These are phyloP conservation scores for Acanthisitta chloris DNA, from an alignment of 2,113 vertebrate genomes.

Conservation along the genomic window DNA sequence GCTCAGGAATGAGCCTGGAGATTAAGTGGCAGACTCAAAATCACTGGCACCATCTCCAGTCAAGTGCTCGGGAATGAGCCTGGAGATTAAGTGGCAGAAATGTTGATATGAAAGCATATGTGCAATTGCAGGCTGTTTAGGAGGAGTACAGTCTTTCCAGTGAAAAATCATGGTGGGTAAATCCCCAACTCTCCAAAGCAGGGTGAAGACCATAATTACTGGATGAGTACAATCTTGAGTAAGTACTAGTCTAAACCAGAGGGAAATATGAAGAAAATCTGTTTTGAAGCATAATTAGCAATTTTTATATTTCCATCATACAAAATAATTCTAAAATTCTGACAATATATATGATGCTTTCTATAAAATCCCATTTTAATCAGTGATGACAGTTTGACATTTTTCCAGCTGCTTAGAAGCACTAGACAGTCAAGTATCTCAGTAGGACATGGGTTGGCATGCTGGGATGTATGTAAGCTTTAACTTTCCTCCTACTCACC, in stretches of 20 bases:
- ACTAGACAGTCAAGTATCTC: conserved; percentile 69
- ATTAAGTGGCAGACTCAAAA: too few species aligned
- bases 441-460: conserved; percentile 69
- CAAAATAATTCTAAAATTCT: conserved; percentile 49
- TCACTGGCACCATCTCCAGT: not conserved
- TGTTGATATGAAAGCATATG: not conserved
- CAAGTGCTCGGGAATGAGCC: not conserved
- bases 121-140: not conserved
- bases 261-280: not conserved
- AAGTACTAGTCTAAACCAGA: not conserved
- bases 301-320: not conserved
- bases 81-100: not conserved
- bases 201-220: not conserved
- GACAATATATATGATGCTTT: conserved; percentile 58
- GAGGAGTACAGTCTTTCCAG: not conserved
- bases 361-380: conserved; percentile 78
- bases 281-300: not conserved
- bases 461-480: conserved; percentile 70
- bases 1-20: not conserved
- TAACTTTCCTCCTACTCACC: conserved; percentile 46
- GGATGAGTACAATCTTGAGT: not conserved
- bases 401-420: conserved; percentile 73
- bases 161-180: not conserved
- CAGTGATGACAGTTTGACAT: conserved; percentile 78
- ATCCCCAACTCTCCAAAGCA: not conserved